A percentile compares a stretch with the other conserved stretches of the same genome.
These are phyloP conservation scores for Phymatocera aterrima DNA, from an alignment of 2,888 invertebrate genomes.

Conservation along the genomic window DNA sequence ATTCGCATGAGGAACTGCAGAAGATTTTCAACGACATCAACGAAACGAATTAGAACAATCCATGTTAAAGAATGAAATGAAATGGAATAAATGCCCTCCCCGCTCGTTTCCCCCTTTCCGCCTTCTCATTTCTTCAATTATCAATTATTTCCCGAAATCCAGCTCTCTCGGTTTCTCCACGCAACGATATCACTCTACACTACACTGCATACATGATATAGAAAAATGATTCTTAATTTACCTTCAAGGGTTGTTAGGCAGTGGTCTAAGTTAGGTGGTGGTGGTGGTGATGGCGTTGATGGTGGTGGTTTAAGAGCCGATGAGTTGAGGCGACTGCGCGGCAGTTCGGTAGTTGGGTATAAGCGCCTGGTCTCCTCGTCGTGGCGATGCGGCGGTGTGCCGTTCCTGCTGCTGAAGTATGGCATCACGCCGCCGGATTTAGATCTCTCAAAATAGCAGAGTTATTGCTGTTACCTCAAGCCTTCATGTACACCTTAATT, in stretches of 20 bases:
- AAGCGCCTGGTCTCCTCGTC: too few species aligned
- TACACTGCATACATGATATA: not conserved
- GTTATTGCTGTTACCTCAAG: constrained; percentile 65
- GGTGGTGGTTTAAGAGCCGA: constrained; percentile 54
- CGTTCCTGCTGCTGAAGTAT: constrained; percentile 67
- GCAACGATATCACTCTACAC: too few species aligned
- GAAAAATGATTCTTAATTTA: constrained; percentile 54
- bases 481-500: constrained; percentile 58
- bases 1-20: too few species aligned
- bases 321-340: constrained; percentile 70
- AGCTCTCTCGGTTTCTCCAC: too few species aligned
- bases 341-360: constrained; percentile 56
- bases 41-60: too few species aligned
- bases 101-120: too few species aligned
- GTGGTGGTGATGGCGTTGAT: constrained; percentile 51
- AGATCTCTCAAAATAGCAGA: constrained; percentile 71
- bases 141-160: too few species aligned
- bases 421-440: constrained; percentile 72
- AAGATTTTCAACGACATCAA: too few species aligned
- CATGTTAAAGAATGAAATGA: too few species aligned
- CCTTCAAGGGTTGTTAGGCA: constrained; percentile 67
- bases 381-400: too few species aligned
- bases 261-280: constrained; percentile 57
- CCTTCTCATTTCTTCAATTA: too few species aligned
- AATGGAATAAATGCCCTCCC: too few species aligned